phyloP scores from a whole-genome alignment of 2,888 invertebrate species.

The Doris montereyensis region DNA sequence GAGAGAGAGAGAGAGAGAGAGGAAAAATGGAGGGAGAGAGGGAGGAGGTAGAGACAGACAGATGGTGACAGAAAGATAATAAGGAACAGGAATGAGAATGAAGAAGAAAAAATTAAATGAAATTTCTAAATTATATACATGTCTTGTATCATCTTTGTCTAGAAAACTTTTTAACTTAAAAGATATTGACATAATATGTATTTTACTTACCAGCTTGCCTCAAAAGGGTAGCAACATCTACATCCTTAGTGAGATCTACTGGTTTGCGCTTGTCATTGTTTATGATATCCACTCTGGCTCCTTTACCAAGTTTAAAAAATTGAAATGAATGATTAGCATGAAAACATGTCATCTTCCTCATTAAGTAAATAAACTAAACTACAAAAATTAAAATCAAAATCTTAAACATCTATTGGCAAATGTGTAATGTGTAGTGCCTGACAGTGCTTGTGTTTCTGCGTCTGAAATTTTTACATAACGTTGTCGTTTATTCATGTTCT shows the following conservation, averaged over 20 bases:
- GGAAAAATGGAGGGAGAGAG: too few relatives aligned
- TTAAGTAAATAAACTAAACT: background rate
- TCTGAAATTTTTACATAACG: background rate
- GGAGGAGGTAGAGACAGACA: too few relatives aligned
- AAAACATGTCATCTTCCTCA: too few relatives aligned
- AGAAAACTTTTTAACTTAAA: too few relatives aligned
- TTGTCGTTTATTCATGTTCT: background rate
- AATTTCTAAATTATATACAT: too few relatives aligned
- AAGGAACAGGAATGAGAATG: too few relatives aligned
- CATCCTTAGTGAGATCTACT: constrained; percentile 76
- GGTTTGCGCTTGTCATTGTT: constrained; percentile 77
- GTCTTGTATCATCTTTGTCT: too few relatives aligned
- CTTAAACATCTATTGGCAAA: background rate
- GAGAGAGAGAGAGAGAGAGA: too few relatives aligned
- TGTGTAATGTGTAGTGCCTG: background rate
- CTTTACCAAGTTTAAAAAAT: constrained; percentile 50
- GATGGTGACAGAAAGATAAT: too few relatives aligned
- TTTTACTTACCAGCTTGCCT: constrained; percentile 62
- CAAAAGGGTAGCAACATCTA: constrained; percentile 71
- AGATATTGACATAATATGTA: background rate
- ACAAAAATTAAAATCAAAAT: background rate
- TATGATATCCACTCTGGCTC: constrained; percentile 74
- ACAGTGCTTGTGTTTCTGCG: background rate
- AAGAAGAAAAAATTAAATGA: too few relatives aligned
- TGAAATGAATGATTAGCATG: too few relatives aligned